Evolutionary conservation across 53 echinoderm and acorn worm species (phyloP).

Genomic region (Astropecten irregularis): DNA sequence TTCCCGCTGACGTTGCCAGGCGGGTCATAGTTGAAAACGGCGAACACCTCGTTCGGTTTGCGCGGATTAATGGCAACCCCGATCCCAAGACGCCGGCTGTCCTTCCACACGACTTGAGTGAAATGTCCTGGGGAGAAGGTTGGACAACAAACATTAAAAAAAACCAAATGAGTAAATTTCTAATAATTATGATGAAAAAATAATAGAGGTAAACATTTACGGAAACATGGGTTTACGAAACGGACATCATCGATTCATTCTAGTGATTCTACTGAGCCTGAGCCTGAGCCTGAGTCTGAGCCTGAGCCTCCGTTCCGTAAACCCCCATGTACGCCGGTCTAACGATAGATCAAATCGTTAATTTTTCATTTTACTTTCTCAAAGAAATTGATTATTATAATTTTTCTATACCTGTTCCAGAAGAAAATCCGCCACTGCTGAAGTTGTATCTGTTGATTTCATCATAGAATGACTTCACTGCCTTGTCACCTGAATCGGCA

Average conservation of each 20-base stretch:
- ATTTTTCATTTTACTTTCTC: too few species aligned
- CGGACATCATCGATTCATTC: too few species aligned
- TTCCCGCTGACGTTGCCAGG: constrained; percentile 86
- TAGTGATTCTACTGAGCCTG: too few species aligned
- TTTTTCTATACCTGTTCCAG: constrained; percentile 83
- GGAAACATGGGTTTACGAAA: too few species aligned
- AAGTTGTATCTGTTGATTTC: constrained; percentile 88
- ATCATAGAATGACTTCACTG: constrained; percentile 86
- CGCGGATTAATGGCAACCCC: constrained; percentile 89
- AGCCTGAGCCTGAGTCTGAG: too few species aligned
- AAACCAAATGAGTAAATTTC: too few species aligned
- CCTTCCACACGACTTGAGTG: constrained; percentile 95
- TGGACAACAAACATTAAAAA: too few species aligned
- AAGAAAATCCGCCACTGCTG: constrained; percentile 66
- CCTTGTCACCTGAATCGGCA: constrained; percentile 69
- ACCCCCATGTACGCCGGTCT: too few species aligned
- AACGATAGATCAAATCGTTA: too few species aligned
- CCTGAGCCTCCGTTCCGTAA: too few species aligned
- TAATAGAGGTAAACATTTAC: too few species aligned
- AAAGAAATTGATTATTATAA: constrained; percentile 11
- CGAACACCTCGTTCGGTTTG: constrained; percentile 84
- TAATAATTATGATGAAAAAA: too few species aligned
- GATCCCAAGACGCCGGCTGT: constrained; percentile 74
- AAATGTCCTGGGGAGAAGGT: constrained; percentile 77
- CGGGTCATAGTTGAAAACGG: constrained; percentile 95